These are phyloP conservation scores for Pseudochromis fuscus DNA, from an alignment of 2,797 vertebrate genomes.

Conservation along the genomic window DNA sequence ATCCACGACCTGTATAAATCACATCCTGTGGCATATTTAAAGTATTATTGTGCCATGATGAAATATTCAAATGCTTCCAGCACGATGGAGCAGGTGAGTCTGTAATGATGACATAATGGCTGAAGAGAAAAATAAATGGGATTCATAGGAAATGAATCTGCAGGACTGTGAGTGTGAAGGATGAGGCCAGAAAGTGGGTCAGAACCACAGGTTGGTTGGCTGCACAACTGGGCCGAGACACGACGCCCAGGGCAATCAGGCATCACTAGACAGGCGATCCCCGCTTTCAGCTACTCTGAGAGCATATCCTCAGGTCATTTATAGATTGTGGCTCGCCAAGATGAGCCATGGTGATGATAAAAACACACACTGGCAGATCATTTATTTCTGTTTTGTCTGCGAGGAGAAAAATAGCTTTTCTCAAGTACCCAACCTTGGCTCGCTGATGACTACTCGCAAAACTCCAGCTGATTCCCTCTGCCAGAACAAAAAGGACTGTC, in stretches of 20 bases:
- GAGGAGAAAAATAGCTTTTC: constrained; percentile 2
- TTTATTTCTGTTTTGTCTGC: constrained; percentile 37
- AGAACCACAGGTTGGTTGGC: constrained; percentile 76
- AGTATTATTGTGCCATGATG: constrained; percentile 72
- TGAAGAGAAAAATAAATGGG: constrained; percentile 71
- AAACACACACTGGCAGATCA: not conserved
- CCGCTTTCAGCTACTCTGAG: constrained; percentile 22
- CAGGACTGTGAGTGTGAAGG: constrained; percentile 57
- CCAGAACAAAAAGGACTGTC: constrained; percentile 25
- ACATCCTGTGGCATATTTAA: constrained; percentile 65
- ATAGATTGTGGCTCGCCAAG: constrained; percentile 28
- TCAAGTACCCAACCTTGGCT: constrained; percentile 1
- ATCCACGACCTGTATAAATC: constrained; percentile 67
- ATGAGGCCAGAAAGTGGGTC: constrained; percentile 81
- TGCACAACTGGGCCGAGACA: constrained; percentile 66
- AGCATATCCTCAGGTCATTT: constrained; percentile 37
- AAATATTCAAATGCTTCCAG: constrained; percentile 77
- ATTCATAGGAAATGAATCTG: constrained; percentile 70
- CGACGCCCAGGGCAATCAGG: constrained; percentile 31
- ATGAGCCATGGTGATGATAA: constrained; percentile 11
- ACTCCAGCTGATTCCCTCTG: constrained; percentile 24
- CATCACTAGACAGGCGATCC: constrained; percentile 38
- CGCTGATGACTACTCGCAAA: not conserved
- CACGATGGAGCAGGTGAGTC: constrained; percentile 65
- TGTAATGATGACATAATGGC: constrained; percentile 76